Evolutionary conservation across 2,888 invertebrate genomes (phyloP).

Genomic region (Bibio marci): DNA sequence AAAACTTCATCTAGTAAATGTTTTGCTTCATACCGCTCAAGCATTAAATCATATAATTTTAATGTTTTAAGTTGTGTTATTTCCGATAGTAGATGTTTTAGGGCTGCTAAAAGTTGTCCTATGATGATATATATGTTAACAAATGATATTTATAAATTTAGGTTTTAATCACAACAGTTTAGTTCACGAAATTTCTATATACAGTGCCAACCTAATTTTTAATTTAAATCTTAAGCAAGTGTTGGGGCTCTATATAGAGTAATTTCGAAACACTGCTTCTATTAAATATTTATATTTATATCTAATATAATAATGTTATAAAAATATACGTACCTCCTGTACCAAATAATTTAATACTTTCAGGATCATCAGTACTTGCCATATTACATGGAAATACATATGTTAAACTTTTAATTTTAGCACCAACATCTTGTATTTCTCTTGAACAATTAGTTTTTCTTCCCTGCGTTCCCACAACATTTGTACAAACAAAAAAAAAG

Average conservation of each 20-base stretch:
- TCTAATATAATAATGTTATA: too few relatives aligned
- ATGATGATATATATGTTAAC: too few relatives aligned
- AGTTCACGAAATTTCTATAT: too few relatives aligned
- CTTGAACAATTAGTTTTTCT: conserved; percentile 13
- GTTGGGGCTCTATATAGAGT: too few relatives aligned
- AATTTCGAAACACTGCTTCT: too few relatives aligned
- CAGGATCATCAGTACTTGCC: conserved; percentile 42
- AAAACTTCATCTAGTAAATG: conserved; percentile 57
- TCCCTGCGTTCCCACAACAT: too few relatives aligned
- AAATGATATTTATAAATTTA: too few relatives aligned
- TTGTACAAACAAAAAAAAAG: neutral
- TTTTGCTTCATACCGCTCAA: conserved; percentile 52
- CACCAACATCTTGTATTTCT: conserved; percentile 33
- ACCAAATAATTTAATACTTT: conserved; percentile 49
- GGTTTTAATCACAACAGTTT: too few relatives aligned
- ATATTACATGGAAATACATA: conserved; percentile 64
- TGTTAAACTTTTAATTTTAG: conserved; percentile 38
- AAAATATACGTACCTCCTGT: conserved; percentile 40
- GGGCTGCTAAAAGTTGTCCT: conserved; percentile 43
- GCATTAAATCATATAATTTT: conserved; percentile 54
- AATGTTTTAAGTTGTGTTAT: conserved; percentile 42
- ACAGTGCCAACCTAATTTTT: too few relatives aligned
- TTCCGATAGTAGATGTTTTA: conserved; percentile 50
- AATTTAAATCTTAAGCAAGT: too few relatives aligned
- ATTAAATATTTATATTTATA: too few relatives aligned